Evolutionary conservation across 2,113 vertebrate genomes (phyloP).

Genomic region (Eulemur macaco): DNA sequence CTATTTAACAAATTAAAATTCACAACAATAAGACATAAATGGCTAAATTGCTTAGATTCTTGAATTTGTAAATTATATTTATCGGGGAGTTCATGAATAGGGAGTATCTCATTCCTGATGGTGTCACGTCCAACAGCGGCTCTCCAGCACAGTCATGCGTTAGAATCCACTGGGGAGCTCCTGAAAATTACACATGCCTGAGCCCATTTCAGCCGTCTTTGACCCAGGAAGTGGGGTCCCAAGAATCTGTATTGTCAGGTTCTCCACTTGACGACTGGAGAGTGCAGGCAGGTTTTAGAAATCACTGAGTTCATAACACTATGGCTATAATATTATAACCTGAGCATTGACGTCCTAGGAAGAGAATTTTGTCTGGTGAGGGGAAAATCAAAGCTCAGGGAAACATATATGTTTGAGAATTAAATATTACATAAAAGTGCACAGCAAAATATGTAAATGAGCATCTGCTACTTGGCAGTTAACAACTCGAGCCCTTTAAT

Average conservation of each 20-base stretch:
- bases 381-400: background rate
- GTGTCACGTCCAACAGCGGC: background rate
- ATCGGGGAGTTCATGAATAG: background rate
- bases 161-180: background rate
- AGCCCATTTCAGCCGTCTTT: background rate
- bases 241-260: background rate
- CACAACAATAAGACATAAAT: background rate
- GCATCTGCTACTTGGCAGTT: background rate
- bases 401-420: background rate
- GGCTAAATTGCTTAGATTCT: background rate
- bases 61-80: background rate
- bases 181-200: background rate
- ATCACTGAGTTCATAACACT: background rate
- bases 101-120: background rate
- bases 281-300: background rate
- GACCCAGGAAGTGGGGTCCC: background rate
- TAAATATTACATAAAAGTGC: background rate
- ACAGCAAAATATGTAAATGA: background rate
- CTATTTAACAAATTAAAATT: background rate
- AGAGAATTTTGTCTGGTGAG: background rate
- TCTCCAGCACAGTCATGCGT: background rate
- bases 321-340: background rate
- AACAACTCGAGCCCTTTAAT: background rate
- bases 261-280: background rate
- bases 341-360: background rate